phyloP scores from a whole-genome alignment of 2,113 vertebrate genomes.

The Gymnocephalus cernua region DNA sequence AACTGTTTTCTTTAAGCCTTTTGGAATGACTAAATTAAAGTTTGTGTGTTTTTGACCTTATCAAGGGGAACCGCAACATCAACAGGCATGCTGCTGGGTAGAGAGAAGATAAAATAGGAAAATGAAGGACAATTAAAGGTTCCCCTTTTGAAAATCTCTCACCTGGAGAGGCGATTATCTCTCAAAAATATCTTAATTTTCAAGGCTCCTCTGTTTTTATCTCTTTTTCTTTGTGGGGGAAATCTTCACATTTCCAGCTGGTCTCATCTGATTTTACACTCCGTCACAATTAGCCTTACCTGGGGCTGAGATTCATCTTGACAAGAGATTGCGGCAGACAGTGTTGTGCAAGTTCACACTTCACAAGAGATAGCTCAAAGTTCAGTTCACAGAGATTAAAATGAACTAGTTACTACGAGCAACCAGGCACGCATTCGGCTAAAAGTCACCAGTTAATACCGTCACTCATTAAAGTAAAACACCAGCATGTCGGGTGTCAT shows the following conservation, averaged over 20 bases:
- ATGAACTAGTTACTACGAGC: too few species aligned
- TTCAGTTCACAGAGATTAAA: too few species aligned
- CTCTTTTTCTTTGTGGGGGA: slow-evolving; percentile 11
- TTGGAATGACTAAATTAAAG: slow-evolving; percentile 8
- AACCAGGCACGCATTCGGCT: too few species aligned
- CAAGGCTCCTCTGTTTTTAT: slow-evolving; percentile 43
- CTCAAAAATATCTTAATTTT: slow-evolving; percentile 59
- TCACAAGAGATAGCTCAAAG: too few species aligned
- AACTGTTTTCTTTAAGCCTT: slow-evolving; percentile 2
- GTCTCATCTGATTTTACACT: slow-evolving; percentile 37
- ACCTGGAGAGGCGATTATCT: slow-evolving; percentile 61
- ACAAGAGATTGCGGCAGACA: too few species aligned
- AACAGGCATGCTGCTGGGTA: slow-evolving; percentile 28
- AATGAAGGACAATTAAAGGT: too few species aligned
- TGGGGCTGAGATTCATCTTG: slow-evolving; percentile 11
- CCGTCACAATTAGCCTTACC: slow-evolving; percentile 6
- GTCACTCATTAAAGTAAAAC: too few species aligned
- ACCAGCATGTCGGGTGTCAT: too few species aligned
- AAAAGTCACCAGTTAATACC: too few species aligned
- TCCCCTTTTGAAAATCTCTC: slow-evolving; percentile 38
- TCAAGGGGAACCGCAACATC: too few species aligned
- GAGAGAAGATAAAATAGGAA: slow-evolving; percentile 45
- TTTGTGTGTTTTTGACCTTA: slow-evolving; percentile 34
- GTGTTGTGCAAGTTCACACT: too few species aligned
- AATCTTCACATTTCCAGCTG: slow-evolving; percentile 14